Base-by-base conservation (phyloP, 2,888 invertebrate genomes). In the Rhagonycha fulva region DNA sequence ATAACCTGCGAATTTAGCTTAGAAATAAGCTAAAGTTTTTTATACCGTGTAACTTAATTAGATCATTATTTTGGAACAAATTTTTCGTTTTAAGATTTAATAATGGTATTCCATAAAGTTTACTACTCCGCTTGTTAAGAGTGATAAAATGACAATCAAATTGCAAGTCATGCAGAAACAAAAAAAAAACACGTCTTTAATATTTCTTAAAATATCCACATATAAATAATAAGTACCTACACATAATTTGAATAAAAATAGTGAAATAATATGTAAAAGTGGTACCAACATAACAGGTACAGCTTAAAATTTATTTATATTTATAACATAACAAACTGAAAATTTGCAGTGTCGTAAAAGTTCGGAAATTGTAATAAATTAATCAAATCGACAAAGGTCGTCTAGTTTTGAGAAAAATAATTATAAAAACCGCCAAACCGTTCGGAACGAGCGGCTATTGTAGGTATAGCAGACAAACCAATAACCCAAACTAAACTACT, bases 401-500 rank as follows among this genome's bases (percentile, higher is more conserved):
- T 23, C 28, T 32, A 71, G 62, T 81, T 80, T 76, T 76, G 24
- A 75, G 79, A 78, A 79, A 80, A 81, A 79, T 76, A 80, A 81
- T 81, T 81, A 81, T 74, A 66, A 61, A 75, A 78, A 78, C 76
- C 77, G 77, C 75, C 78, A 77, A 74, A 47, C 7, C 47, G 47
- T 47, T 47, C 7, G 47, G 47, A 79, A 71, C 62, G 74, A 71
- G 67, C 75, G 68, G 71, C 75, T 60, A 62, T 76, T 76, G 76
- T 67, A 66, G 14, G 26, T 28, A 71, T 63, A 74, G 72, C 62
- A 72, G 67, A 60, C 79, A 68, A 81, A 81, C 83, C 80, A 82
- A 83, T 82, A 82, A 81, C 80, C 81, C 81, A 47, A 79, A 80
- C 81, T 79, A 81, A 82, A 81, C 81, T 80, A 77, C 77, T 77